Evolutionary conservation across 1,140 invertebrate genomes (phyloP), one percentile per base, ranked within the genome.

Genomic region (Druon quercuslanigerum): DNA sequence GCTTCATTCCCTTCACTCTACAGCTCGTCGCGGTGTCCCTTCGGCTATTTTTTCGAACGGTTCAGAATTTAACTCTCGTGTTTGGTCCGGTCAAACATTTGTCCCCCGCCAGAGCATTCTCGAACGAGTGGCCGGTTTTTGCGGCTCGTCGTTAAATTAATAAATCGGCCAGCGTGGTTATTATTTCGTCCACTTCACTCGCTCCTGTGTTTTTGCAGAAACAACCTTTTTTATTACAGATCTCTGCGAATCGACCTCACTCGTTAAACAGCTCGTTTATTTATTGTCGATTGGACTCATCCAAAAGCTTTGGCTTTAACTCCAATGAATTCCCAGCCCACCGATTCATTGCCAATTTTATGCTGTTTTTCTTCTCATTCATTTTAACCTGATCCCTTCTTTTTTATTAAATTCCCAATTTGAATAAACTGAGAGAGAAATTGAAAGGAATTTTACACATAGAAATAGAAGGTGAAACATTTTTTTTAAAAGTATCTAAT

Each of bases 81-180:
- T 86, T 85, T 85, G 79, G 78, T 71, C 51, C 71, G 78, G 73
- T 72, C 84, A 86, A 87, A 87, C 84, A 87, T 86, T 86, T 84
- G 79, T 78, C 74, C 80, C 50, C 78, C 60, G 20, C 54, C 77
- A 66, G 33, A 79, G 79, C 71, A 66, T 75, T 77, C 72, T 77
- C 73, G 52, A 52, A 77, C 71, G 77, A 82, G 77, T 70, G 76
- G 40, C 77, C 72, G 73, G 80, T 70, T 84, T 86, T 84, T 81
- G 79, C 57, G 76, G 82, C 57, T 80, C 77, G 71, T 79, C 76
- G 85, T 79, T 84, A 83, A 84, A 84, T 74, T 84, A 82, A 86
- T 85, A 86, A 86, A 86, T 84, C 83, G 71, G 52, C 56, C 70
- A 70, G 60, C 75, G 73, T 25, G 52, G 72, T 79, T 80, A 86